Evolutionary conservation across 2,888 invertebrate species (phyloP), one percentile per base, ranked within the genome.

Genomic region (Uloborus plumipes): DNA sequence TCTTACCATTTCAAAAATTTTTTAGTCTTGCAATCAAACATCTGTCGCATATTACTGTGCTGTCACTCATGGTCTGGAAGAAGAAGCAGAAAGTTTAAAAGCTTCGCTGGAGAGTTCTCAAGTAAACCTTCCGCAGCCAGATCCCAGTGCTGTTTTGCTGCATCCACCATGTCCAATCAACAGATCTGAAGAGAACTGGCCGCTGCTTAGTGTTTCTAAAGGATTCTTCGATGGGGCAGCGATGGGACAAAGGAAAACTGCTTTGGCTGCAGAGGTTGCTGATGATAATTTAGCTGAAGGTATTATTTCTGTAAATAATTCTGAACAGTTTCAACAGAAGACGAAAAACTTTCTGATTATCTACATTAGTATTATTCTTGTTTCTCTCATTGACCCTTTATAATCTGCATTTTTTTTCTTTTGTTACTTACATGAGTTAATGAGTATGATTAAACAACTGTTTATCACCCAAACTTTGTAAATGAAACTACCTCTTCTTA

Each of bases 181-280:
- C 86, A 93, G 94, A 87, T 94, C 94, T n/a, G 98, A 98, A 89
- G 93, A 94, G 70, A 99, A 99, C 89, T 99, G 99, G 99, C 99
- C 99, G 0, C 90, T 98, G 14, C 90, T 99, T 31, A 97, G 98
- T 0, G 95, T 98, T 0, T 95, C 97, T 2, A 93, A 94, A 89
- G 93, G 91, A 80, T 89, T 90, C 87, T 90, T 90, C 86, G 93
- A 93, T 88, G 93, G 91, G 89, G 89, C 91, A 0, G 89, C 91
- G 0, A 91, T 91, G 89, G 89, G 91, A 77, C 90, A 90, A 85
- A 86, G 78, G 64, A 88, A 88, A 18, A 91, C 91, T 0, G 90
- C 91, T 66, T 90, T 92, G 88, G 89, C 75, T 65, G 91, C 90
- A 0, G 92, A 92, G 65, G 92, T 92, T 65, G 92, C 91, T 89